A percentile compares a stretch with the other conserved stretches of the same genome.
These are phyloP conservation scores for Villa cingulata DNA, from an alignment of 2,888 invertebrate genomes.

Conservation along the genomic window DNA sequence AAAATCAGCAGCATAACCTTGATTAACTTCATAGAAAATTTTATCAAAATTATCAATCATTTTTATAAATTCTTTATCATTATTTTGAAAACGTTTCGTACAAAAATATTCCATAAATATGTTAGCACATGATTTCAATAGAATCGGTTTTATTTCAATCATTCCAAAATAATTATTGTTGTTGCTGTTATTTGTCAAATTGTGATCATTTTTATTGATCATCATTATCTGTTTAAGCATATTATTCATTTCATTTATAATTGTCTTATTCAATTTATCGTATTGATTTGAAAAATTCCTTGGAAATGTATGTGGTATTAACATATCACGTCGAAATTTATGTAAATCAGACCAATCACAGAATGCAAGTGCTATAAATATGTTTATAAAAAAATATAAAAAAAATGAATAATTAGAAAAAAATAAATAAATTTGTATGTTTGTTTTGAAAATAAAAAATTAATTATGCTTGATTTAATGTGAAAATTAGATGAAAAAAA, in stretches of 20 bases:
- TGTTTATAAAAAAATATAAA: background rate
- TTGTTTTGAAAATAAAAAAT: too few species aligned
- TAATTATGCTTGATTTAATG: too few species aligned
- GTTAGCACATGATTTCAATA: constrained; percentile 43
- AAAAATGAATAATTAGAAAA: background rate
- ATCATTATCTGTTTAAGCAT: constrained; percentile 22
- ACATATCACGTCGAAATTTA: constrained; percentile 44
- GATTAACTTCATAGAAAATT: constrained; percentile 53
- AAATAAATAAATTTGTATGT: too few species aligned
- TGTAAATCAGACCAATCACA: constrained; percentile 54
- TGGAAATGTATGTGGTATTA: constrained; percentile 45
- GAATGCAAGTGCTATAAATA: constrained; percentile 49
- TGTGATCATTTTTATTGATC: constrained; percentile 16
- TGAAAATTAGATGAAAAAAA: too few species aligned
- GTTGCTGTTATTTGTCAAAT: too few species aligned
- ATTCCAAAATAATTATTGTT: constrained; percentile 3
- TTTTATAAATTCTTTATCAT: constrained; percentile 33
- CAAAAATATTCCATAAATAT: constrained; percentile 49
- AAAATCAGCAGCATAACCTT: constrained; percentile 52
- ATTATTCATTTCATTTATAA: constrained; percentile 32
- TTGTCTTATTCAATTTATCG: constrained; percentile 38
- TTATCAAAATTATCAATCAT: constrained; percentile 46
- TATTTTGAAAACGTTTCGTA: constrained; percentile 36
- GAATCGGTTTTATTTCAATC: constrained; percentile 35
- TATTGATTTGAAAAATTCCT: constrained; percentile 42